Conservation (phyloP, 2,797 vertebrate genomes). For the Aeoliscus strigatus region DNA sequence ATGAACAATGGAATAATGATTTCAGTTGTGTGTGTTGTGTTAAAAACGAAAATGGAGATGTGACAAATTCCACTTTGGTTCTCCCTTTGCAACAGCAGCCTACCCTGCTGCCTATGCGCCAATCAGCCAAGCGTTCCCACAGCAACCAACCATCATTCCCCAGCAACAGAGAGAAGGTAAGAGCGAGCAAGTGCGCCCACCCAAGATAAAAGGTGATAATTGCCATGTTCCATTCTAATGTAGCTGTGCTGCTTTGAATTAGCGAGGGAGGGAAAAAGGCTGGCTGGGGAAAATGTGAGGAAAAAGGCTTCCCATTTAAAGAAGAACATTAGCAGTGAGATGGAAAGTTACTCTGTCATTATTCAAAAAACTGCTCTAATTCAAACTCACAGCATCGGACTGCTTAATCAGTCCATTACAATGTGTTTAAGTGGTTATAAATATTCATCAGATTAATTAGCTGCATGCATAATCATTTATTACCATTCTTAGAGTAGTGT, state of each 20-base stretch:
- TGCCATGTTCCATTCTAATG: slow-evolving; percentile 76
- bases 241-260: slow-evolving; percentile 71
- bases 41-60: no score
- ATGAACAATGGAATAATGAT: slow-evolving; percentile 60
- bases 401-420: slow-evolving; percentile 80
- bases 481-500: slow-evolving; percentile 66
- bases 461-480: slow-evolving; percentile 78
- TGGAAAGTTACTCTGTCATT: slow-evolving; percentile 79
- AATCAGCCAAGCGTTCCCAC: slow-evolving; percentile 99
- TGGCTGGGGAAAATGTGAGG: slow-evolving; percentile 64
- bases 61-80: no score
- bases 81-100: no score
- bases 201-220: slow-evolving; percentile 79
- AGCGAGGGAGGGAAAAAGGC: slow-evolving; percentile 61
- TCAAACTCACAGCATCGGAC: slow-evolving; percentile 72
- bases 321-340: slow-evolving; percentile 74
- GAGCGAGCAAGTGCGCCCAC: slow-evolving; percentile 69
- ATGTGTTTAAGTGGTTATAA: slow-evolving; percentile 80
- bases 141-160: slow-evolving; percentile 95
- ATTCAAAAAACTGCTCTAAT: slow-evolving; percentile 78
- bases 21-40: slow-evolving; percentile 65
- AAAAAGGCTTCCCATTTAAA: slow-evolving; percentile 68
- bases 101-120: slow-evolving; percentile 98
- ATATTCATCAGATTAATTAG: slow-evolving; percentile 79
- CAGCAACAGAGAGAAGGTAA: slow-evolving; percentile 99